phyloP scores from a whole-genome alignment of 2,888 invertebrate genomes.

The Elegia similella region DNA sequence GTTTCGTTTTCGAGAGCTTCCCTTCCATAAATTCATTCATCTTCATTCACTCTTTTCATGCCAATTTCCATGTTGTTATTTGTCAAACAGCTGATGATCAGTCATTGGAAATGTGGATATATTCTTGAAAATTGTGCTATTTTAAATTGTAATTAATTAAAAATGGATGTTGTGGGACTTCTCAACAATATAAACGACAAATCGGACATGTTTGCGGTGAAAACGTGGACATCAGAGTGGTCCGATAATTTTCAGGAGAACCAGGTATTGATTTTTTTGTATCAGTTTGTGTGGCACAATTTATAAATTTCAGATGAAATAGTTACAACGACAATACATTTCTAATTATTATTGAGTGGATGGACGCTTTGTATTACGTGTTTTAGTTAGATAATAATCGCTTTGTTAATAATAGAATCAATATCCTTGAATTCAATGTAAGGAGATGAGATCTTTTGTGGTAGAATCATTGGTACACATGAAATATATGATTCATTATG shows the following conservation, averaged over 20 bases:
- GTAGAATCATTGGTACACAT: constrained; percentile 1
- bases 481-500: background rate
- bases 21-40: background rate
- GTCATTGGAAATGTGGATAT: constrained; percentile 29
- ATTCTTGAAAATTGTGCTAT: constrained; percentile 30
- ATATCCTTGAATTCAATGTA: constrained; percentile 51
- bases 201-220: constrained; percentile 73
- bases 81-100: constrained; percentile 46
- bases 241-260: constrained; percentile 74
- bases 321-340: background rate
- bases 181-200: constrained; percentile 71
- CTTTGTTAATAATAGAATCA: constrained; percentile 25
- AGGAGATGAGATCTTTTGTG: constrained; percentile 15
- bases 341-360: constrained; percentile 15
- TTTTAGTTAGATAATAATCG: constrained; percentile 19
- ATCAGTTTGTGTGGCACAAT: background rate
- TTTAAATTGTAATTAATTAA: constrained; percentile 32
- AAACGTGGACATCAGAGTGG: constrained; percentile 76
- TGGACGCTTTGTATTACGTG: constrained; percentile 10
- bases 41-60: background rate
- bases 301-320: background rate
- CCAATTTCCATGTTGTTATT: constrained; percentile 24
- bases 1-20: no score
- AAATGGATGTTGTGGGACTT: constrained; percentile 74
- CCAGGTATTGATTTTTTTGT: constrained; percentile 57